Evolutionary conservation across 1,140 invertebrate genomes (phyloP).

Genomic region (Carposina sasakii): DNA sequence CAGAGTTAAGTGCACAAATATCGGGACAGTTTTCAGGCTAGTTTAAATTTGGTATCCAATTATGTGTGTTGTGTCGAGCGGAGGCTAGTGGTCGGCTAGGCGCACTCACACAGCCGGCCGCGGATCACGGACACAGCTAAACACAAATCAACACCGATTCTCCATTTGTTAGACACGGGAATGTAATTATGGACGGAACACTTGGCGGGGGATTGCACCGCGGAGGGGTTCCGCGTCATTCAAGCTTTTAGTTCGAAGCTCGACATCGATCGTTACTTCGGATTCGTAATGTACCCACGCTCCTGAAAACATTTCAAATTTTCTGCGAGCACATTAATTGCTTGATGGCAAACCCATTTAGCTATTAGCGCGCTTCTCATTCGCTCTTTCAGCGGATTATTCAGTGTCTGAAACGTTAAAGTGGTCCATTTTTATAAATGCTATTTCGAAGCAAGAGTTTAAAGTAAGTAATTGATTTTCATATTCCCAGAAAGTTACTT

Average conservation of each 20-base stretch:
- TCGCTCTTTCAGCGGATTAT: too few relatives aligned
- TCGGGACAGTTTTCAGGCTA: too few relatives aligned
- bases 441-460: neutral
- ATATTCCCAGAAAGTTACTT: too few relatives aligned
- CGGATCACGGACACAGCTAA: conserved; percentile 55
- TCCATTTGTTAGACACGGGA: conserved; percentile 73
- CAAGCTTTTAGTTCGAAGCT: conserved; percentile 61
- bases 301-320: conserved; percentile 23
- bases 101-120: conserved; percentile 19
- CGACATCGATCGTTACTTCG: conserved; percentile 60
- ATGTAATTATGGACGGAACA: conserved; percentile 72
- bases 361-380: too few relatives aligned
- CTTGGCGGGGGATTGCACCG: conserved; percentile 39
- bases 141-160: conserved; percentile 73
- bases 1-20: too few relatives aligned
- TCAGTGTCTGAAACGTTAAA: too few relatives aligned
- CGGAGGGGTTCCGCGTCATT: conserved; percentile 52
- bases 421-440: too few relatives aligned
- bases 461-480: too few relatives aligned
- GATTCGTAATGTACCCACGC: conserved; percentile 37
- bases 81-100: too few relatives aligned
- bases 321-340: conserved; percentile 7
- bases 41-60: too few relatives aligned
- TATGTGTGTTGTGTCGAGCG: too few relatives aligned
- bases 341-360: too few relatives aligned